Percentiles rank a stretch among this genome's conserved stretches.
Evolutionary conservation across 2,888 invertebrate genomes (phyloP).

Genomic region (Cataglyphis livida): DNA sequence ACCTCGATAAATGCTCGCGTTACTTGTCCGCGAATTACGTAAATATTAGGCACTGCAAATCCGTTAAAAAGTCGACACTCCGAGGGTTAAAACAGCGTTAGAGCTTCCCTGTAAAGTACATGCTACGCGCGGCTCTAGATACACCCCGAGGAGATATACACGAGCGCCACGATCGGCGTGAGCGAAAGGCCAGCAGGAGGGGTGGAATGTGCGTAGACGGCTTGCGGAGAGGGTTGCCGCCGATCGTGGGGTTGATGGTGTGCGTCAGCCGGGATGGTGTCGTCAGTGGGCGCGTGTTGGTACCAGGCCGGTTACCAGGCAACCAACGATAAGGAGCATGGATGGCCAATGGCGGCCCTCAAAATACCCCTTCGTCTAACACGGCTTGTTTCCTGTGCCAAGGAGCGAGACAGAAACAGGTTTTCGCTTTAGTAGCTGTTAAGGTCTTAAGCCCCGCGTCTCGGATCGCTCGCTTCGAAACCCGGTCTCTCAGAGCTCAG

Average conservation of each 20-base stretch:
- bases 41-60: neutral
- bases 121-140: conserved; percentile 53
- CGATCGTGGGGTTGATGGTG: conserved; percentile 63
- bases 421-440: conserved; percentile 85
- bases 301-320: conserved; percentile 83
- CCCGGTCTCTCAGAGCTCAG: conserved; percentile 24
- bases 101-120: conserved; percentile 75
- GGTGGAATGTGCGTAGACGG: neutral
- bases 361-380: conserved; percentile 83
- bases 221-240: conserved; percentile 39
- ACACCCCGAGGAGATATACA: conserved; percentile 37
- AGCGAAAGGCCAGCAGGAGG: neutral
- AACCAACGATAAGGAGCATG: conserved; percentile 84
- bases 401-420: conserved; percentile 82
- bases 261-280: conserved; percentile 69
- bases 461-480: conserved; percentile 52
- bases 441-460: conserved; percentile 81
- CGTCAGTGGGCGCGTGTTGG: conserved; percentile 73
- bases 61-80: conserved; percentile 9
- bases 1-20: neutral
- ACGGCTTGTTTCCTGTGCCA: conserved; percentile 84
- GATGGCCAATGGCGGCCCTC: conserved; percentile 85
- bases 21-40: neutral
- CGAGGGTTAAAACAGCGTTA: conserved; percentile 73
- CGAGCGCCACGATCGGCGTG: conserved; percentile 16